These are phyloP conservation scores for Spialia ferax DNA, from an alignment of 2,888 invertebrate genomes.

Conservation along the genomic window DNA sequence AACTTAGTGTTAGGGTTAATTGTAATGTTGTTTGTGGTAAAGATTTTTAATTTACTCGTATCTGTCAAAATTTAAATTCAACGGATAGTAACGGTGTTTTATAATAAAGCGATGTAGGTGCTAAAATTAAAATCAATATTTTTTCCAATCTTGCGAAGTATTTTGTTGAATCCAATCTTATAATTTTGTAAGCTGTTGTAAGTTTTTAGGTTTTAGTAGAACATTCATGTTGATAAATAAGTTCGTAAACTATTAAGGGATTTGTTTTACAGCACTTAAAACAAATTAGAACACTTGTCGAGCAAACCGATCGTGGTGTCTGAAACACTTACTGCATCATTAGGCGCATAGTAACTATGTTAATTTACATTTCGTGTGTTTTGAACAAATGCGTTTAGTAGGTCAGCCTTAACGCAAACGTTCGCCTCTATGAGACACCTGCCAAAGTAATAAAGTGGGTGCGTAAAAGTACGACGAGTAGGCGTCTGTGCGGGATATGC, in stretches of 20 bases:
- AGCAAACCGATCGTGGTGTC: constrained; percentile 5
- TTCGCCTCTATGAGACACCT: constrained; percentile 57
- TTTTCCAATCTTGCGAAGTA: too few species aligned
- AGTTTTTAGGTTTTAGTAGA: neutral
- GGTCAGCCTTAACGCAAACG: constrained; percentile 52
- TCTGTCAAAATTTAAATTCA: neutral
- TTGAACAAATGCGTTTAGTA: constrained; percentile 58
- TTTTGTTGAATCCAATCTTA: neutral
- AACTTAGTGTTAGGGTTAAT: neutral
- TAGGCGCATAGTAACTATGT: constrained; percentile 17
- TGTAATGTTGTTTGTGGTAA: neutral
- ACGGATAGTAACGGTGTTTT: too few species aligned
- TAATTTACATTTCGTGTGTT: constrained; percentile 34
- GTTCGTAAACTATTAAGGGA: neutral
- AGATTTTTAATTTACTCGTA: neutral
- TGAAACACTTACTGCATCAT: constrained; percentile 10
- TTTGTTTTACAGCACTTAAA: neutral
- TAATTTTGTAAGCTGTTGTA: neutral
- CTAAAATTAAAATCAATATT: too few species aligned
- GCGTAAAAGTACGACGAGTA: constrained; percentile 44
- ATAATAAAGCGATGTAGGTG: neutral
- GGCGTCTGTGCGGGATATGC: constrained; percentile 35
- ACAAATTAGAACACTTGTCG: constrained; percentile 3
- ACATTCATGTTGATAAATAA: neutral
- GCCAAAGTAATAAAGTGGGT: constrained; percentile 58